Percentiles rank a stretch among this genome's conserved stretches.
Evolutionary conservation across 2,797 vertebrate species (phyloP).

Genomic region (Psittacula derbiana): DNA sequence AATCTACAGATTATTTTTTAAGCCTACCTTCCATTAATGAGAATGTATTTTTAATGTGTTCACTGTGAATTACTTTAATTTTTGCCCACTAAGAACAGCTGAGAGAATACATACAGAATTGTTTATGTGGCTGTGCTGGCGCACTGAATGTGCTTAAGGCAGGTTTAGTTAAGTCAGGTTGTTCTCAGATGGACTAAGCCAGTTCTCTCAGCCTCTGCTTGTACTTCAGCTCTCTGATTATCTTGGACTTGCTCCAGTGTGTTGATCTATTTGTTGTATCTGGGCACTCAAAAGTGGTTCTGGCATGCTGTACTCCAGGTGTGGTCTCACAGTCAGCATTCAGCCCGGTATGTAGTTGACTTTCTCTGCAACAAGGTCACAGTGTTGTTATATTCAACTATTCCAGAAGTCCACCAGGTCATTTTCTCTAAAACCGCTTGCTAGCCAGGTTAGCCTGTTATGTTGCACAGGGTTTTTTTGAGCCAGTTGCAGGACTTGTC

Average conservation of each 20-base stretch:
- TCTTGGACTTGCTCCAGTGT: not conserved
- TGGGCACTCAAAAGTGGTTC: not conserved
- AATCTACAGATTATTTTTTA: not conserved
- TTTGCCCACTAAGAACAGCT: not conserved
- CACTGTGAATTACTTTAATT: not conserved
- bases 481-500: not conserved
- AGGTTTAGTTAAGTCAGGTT: not conserved
- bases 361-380: not conserved
- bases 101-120: not conserved
- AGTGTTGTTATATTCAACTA: not conserved
- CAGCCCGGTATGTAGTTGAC: not conserved
- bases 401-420: not conserved
- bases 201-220: not conserved
- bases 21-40: not conserved
- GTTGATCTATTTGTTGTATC: not conserved
- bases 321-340: not conserved
- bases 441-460: not conserved
- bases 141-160: not conserved
- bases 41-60: not conserved
- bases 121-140: not conserved
- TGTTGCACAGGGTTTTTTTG: rapidly evolving
- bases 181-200: not conserved
- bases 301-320: not conserved
- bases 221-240: not conserved
- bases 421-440: not conserved